Evolutionary conservation across 2,888 invertebrate species (phyloP), one percentile per base, ranked within the genome.

Genomic region (Drosophila pegasa): DNA sequence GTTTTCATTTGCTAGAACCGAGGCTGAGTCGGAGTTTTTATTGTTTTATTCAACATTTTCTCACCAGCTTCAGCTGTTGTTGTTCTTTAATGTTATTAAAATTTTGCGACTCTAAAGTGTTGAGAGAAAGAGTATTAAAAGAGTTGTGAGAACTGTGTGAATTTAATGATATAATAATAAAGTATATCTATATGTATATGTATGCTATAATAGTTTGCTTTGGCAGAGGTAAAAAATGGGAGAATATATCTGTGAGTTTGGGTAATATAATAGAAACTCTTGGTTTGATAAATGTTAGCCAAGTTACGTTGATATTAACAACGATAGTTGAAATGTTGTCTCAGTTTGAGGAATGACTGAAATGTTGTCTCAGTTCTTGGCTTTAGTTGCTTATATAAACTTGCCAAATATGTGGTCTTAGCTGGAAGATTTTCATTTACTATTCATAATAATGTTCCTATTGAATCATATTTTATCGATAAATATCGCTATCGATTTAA

Each of bases 1-100:
- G 16, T 51, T n/a, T n/a, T 25, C 33, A 27, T 31, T 18, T 41
- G 55, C 29, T 43, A n/a, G n/a, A n/a, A n/a, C n/a, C n/a, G 37
- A 43, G 55, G 68, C 62, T n/a, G n/a, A n/a, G 62, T 54, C 29
- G 43, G 54, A 27, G 47, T 31, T 55, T 33, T 57, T 57, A 50
- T 63, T 54, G 57, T 74, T 50, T 37, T 12, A 3, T 25, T 37
- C 40, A 51, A 74, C 70, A 70, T 54, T 70, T 74, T 43, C 40
- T 48, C 33, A 51, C 52, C 48, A 40, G 60, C 38, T 27, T n/a
- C 16, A 29, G 29, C 7, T 47, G 7, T 29, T 18, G 14, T 4
- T 47, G 18, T 20, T 31, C 20, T 48, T 48, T 31, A 48, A 31
- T 48, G 47, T 48, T 29, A 47, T 31, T 48, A 20, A 48, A 48